Percentiles rank a stretch among this genome's conserved stretches.
Conservation (phyloP, 37 sponge, comb jelly and placozoan species). For the Mnemiopsis leidyi region DNA sequence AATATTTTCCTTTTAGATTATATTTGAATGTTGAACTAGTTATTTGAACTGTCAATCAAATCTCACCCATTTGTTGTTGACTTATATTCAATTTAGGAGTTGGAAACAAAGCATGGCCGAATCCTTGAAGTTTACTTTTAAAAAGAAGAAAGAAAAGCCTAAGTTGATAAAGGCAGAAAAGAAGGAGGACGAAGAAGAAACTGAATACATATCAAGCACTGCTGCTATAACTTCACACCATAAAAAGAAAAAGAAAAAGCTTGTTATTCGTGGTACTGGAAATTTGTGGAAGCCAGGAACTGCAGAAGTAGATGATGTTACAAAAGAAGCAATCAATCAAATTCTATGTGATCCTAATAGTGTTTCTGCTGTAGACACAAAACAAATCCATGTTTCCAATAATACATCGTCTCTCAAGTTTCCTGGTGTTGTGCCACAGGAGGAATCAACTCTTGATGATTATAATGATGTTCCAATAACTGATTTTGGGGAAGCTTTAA, state of each 20-base stretch:
- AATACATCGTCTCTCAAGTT: slow-evolving; percentile 29
- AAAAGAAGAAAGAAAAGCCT: not conserved
- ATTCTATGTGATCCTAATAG: not conserved
- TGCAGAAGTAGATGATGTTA: not conserved
- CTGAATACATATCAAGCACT: slow-evolving; percentile 15
- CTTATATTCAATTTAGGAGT: too few species aligned
- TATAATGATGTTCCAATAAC: slow-evolving; percentile 85
- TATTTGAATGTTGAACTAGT: too few species aligned
- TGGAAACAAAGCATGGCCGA: not conserved
- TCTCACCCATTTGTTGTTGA: too few species aligned
- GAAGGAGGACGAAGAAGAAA: not conserved
- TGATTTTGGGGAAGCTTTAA: slow-evolving; percentile 83
- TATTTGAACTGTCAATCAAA: too few species aligned
- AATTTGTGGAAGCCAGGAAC: slow-evolving; percentile 49
- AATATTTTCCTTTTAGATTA: too few species aligned
- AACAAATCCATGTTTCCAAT: not conserved
- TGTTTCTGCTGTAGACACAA: not conserved
- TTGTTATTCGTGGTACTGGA: not conserved
- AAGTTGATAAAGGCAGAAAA: not conserved
- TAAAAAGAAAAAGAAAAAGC: not conserved
- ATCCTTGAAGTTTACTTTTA: not conserved
- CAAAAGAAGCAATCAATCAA: slow-evolving; percentile 30
- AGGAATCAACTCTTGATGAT: slow-evolving; percentile 72
- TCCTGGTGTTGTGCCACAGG: slow-evolving; percentile 41
- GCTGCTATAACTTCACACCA: not conserved